phyloP scores from a whole-genome alignment of 2,113 vertebrate species.

The Edolisoma coerulescens region DNA sequence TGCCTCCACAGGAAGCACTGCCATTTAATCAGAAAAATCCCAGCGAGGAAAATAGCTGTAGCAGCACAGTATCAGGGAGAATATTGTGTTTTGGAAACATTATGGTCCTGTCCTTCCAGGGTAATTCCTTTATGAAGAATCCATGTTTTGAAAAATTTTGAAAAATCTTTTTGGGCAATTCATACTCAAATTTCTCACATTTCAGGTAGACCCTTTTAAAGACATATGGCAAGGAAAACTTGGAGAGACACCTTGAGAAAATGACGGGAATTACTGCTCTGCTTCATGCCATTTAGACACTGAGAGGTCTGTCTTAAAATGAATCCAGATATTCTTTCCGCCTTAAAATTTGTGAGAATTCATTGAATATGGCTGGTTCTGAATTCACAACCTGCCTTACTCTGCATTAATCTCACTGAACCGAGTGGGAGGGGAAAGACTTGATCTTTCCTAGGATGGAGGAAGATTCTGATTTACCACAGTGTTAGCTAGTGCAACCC shows the following conservation, averaged over 20 bases:
- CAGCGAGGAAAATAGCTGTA: not conserved
- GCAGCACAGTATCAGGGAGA: not conserved
- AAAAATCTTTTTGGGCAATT: not conserved
- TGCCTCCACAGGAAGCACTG: not conserved
- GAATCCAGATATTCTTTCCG: not conserved
- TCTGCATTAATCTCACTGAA: not conserved
- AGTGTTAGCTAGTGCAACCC: not conserved
- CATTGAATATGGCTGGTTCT: not conserved
- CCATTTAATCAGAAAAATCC: not conserved
- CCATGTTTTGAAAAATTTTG: not conserved
- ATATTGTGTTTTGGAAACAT: not conserved
- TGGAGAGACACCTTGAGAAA: not conserved
- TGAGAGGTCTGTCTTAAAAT: not conserved
- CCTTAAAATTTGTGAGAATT: not conserved
- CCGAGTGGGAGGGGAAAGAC: not conserved
- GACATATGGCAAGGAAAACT: not conserved
- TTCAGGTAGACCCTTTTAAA: not conserved
- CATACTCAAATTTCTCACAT: not conserved
- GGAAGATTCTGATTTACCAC: not conserved
- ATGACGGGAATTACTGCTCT: not conserved
- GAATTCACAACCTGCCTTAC: not conserved
- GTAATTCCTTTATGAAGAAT: not conserved
- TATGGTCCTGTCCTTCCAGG: not conserved
- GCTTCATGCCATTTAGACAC: not conserved
- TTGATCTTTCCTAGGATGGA: not conserved